These are phyloP conservation scores for Lymantria monacha DNA, from an alignment of 2,888 invertebrate genomes.

Conservation along the genomic window DNA sequence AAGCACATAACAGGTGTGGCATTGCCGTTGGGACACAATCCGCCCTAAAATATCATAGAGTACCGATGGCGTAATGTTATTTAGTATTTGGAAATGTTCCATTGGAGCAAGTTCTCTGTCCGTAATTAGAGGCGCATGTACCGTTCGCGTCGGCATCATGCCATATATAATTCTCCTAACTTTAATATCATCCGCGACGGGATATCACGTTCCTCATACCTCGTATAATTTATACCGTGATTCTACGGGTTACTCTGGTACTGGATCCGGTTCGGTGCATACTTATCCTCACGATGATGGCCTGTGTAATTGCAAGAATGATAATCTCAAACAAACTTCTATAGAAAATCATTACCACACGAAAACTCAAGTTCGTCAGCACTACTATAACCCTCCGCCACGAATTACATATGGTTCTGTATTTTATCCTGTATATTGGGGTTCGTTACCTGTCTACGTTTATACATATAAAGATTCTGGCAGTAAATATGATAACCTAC, in stretches of 20 bases:
- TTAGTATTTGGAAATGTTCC: too few relatives aligned
- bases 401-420: constrained; percentile 48
- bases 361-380: constrained; percentile 47
- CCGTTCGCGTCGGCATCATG: too few relatives aligned
- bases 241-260: constrained; percentile 29
- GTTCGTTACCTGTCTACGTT: constrained; percentile 51
- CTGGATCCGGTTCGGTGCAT: constrained; percentile 15
- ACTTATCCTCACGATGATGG: constrained; percentile 39
- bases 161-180: too few relatives aligned
- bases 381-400: constrained; percentile 54
- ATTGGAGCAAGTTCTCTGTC: too few relatives aligned
- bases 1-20: too few relatives aligned
- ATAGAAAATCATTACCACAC: constrained; percentile 24
- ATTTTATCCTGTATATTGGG: constrained; percentile 52
- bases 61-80: too few relatives aligned
- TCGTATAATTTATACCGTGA: constrained; percentile 31
- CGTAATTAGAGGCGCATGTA: too few relatives aligned
- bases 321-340: constrained; percentile 10
- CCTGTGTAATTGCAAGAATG: constrained; percentile 37
- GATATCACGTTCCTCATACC: too few relatives aligned
- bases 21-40: too few relatives aligned
- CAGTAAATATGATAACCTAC: constrained; percentile 50
- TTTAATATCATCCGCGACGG: too few relatives aligned
- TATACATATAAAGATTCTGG: constrained; percentile 57
- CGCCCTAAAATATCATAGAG: too few relatives aligned